Percentiles rank a stretch among this genome's conserved stretches.
These are phyloP conservation scores for Trematocara macrostoma DNA, from an alignment of 2,113 vertebrate genomes.

Conservation along the genomic window DNA sequence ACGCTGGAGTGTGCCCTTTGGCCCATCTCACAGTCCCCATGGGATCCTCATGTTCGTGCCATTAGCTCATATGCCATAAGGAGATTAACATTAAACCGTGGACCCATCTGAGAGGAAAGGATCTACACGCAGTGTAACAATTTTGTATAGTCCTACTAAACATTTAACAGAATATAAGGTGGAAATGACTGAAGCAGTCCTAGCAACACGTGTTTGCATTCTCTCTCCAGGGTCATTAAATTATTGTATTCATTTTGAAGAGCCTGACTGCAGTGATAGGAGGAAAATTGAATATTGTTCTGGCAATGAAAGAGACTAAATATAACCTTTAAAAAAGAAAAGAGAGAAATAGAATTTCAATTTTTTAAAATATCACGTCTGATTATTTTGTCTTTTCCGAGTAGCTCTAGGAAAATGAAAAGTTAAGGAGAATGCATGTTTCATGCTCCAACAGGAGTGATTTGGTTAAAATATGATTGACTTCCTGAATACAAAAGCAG, in stretches of 20 bases:
- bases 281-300: constrained; percentile 1
- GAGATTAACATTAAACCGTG: background rate
- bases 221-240: background rate
- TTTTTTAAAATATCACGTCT: background rate
- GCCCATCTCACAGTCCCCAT: constrained; percentile 2
- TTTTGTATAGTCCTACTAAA: background rate
- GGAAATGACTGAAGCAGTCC: background rate
- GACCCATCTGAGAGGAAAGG: background rate
- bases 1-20: constrained; percentile 33
- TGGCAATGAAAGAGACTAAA: background rate
- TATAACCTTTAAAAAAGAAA: background rate
- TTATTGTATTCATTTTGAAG: background rate
- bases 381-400: constrained; percentile 17
- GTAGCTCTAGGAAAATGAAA: constrained; percentile 4
- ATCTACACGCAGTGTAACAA: background rate
- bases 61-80: background rate
- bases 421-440: background rate
- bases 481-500: constrained; percentile 43
- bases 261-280: background rate
- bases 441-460: constrained; percentile 10
- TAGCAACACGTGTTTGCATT: background rate
- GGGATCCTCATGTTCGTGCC: background rate
- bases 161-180: background rate
- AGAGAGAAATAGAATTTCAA: background rate
- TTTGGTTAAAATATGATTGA: constrained; percentile 52